Evolutionary conservation across 2,888 invertebrate species (phyloP), one percentile per base, ranked within the genome.

Genomic region (Metallyticus violacea): DNA sequence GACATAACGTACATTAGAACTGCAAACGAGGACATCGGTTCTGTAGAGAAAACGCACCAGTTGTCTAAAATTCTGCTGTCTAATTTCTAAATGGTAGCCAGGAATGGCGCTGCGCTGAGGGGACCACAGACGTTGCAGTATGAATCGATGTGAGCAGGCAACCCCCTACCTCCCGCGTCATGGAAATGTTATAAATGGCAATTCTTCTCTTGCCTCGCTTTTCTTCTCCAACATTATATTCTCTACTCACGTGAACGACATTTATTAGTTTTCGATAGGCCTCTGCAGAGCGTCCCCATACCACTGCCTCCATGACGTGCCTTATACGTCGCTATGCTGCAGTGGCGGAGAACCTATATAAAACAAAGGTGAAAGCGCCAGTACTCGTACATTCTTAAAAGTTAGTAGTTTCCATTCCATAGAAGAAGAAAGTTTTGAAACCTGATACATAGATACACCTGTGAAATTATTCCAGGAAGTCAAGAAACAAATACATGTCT

Each of bases 251-350:
- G 81, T 81, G 81, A 26, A 15, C 30, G 81, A 81, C 81, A 62
- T 81, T 81, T 81, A 81, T 81, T 81, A 81, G 62, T 81, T 81
- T 81, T 81, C 81, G 81, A 81, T 81, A 81, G 81, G 81, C n/a
- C 40, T 40, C 6, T 81, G 40, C 40, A 62, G 40, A 30, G 30
- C 9, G 40, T 62, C 15, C 40, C 40, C 40, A 62, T 62, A 7
- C 40, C 15, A 15, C 40, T 62, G 15, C 6, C 40, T 62, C 40
- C 22, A 15, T 62, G 40, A 62, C 40, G 9, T 62, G 40, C 40
- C 40, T 62, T 62, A 62, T 62, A 62, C 40, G 40, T 62, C 22
- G 15, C 40, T 62, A 15, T 62, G 40, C 40, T 3, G 9, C 40
- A 62, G 40, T 62, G 40, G 40, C 22, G 40, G 40, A 62, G 3